A percentile compares a stretch with the other conserved stretches of the same genome.
These are phyloP conservation scores for Felis chaus DNA, from an alignment of 2,113 vertebrate species.

Conservation along the genomic window DNA sequence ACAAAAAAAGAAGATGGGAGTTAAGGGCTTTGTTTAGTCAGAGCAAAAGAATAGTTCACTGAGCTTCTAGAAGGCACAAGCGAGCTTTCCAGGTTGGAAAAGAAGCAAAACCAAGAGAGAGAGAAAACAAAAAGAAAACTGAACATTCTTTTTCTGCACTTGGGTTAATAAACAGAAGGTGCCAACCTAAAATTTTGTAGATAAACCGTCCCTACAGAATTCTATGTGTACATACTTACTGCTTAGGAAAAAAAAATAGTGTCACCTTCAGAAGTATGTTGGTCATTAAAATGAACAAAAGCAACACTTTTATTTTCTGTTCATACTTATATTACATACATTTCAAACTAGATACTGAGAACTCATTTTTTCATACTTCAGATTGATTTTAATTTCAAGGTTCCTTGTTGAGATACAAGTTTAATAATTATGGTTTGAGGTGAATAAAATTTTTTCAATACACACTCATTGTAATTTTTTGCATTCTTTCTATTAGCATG, in stretches of 20 bases:
- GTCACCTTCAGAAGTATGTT: neutral
- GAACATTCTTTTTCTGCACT: neutral
- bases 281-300: constrained; percentile 20
- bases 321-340: neutral
- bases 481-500: constrained; percentile 36
- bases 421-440: constrained; percentile 51
- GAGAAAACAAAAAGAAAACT: neutral
- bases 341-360: neutral
- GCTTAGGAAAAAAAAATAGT: neutral
- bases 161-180: constrained; percentile 1
- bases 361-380: constrained; percentile 45
- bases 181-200: neutral
- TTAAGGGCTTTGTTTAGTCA: neutral
- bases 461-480: constrained; percentile 41
- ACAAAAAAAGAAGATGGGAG: neutral
- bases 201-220: neutral
- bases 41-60: neutral
- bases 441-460: constrained; percentile 52
- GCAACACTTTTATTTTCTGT: neutral
- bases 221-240: neutral
- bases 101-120: neutral
- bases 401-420: constrained; percentile 53
- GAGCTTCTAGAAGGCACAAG: neutral
- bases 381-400: constrained; percentile 38
- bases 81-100: neutral